Percentiles rank a stretch among this genome's conserved stretches.
Evolutionary conservation across 2,797 vertebrate genomes (phyloP).

Genomic region (Calcarius lapponicus): DNA sequence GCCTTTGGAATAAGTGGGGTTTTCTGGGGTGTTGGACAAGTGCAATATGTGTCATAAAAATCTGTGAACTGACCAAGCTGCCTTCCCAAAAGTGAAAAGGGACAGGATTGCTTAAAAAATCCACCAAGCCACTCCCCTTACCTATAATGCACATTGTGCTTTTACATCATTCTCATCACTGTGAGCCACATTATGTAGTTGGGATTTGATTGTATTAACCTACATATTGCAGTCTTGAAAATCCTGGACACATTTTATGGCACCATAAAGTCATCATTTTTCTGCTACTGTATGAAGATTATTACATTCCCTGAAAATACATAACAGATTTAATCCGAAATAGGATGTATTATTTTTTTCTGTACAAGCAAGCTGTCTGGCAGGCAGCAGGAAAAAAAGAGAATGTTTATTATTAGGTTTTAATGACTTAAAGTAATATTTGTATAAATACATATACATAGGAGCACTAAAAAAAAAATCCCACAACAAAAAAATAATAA

Average conservation of each 20-base stretch:
- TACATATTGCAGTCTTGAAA: background rate
- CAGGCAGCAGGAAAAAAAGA: background rate
- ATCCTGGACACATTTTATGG: background rate
- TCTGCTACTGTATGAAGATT: background rate
- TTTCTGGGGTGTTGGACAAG: background rate
- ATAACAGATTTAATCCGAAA: background rate
- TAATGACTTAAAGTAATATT: background rate
- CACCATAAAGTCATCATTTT: background rate
- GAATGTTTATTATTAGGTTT: background rate
- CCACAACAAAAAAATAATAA: background rate
- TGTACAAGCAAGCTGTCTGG: background rate
- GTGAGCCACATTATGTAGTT: background rate
- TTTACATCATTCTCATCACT: background rate
- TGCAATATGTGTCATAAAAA: background rate
- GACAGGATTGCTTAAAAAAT: background rate
- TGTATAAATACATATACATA: background rate
- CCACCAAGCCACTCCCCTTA: background rate
- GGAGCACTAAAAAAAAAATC: background rate
- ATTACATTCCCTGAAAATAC: background rate
- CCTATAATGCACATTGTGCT: accelerated
- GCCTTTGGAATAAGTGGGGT: background rate
- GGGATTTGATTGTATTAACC: background rate
- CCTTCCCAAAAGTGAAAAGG: background rate
- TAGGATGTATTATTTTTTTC: background rate
- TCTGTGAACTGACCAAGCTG: background rate